Percentiles rank a stretch among this genome's conserved stretches.
Conservation (phyloP, 2,888 invertebrate genomes). For the Leptopilina syphax region DNA sequence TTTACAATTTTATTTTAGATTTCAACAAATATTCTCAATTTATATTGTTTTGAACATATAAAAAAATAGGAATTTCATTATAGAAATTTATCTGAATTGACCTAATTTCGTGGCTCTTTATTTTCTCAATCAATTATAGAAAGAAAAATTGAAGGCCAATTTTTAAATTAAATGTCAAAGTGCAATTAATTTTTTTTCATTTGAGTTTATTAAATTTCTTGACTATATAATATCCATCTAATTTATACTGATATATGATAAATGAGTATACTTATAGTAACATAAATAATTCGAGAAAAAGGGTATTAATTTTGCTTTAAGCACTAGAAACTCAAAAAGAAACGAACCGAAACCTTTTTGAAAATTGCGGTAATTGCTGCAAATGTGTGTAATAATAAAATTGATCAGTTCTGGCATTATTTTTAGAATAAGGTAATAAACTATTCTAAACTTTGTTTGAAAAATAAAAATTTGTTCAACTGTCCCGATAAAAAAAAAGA, state of each 20-base stretch:
- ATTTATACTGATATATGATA: not conserved
- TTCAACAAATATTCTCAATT: not conserved
- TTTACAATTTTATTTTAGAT: not conserved
- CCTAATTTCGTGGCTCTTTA: not conserved
- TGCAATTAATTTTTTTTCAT: constrained; percentile 4
- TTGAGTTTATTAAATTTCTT: not conserved
- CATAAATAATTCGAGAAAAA: not conserved
- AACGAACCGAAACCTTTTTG: not conserved
- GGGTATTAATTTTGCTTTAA: too few species aligned
- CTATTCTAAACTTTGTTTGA: not conserved
- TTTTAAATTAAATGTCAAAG: constrained; percentile 12
- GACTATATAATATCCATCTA: not conserved
- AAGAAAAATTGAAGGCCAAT: not conserved
- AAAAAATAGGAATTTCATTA: not conserved
- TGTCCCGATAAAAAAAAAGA: too few species aligned
- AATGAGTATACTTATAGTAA: not conserved
- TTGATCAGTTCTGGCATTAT: too few species aligned
- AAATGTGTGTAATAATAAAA: too few species aligned
- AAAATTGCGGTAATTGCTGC: not conserved
- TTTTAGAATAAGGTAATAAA: too few species aligned
- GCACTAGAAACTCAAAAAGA: too few species aligned
- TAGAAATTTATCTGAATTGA: not conserved
- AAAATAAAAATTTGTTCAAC: not conserved
- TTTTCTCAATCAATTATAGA: not conserved
- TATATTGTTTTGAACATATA: too few species aligned